These are phyloP conservation scores for Dolichallabes microphthalmus DNA, from an alignment of 2,113 vertebrate species.

Conservation along the genomic window DNA sequence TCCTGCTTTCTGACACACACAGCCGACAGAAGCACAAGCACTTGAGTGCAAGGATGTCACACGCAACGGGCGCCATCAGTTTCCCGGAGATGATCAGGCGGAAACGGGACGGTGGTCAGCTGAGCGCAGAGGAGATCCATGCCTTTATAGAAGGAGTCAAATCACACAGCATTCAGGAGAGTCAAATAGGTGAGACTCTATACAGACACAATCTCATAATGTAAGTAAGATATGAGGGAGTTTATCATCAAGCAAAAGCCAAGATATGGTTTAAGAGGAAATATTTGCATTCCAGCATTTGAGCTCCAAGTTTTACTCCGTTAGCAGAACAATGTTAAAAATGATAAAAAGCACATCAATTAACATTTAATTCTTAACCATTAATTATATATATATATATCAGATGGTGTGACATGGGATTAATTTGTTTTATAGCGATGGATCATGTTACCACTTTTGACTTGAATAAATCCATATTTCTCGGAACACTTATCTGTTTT, in stretches of 20 bases:
- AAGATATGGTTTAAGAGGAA: neutral
- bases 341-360: neutral
- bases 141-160: slow-evolving; percentile 55
- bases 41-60: slow-evolving; percentile 28
- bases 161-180: slow-evolving; percentile 51
- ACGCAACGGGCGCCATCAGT: neutral
- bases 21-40: neutral
- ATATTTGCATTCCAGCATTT: neutral
- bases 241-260: neutral
- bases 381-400: no score
- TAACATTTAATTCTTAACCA: neutral
- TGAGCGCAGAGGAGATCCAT: slow-evolving; percentile 61
- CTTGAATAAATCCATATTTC: neutral
- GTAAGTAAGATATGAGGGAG: neutral
- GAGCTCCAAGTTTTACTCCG: no score
- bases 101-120: slow-evolving; percentile 62
- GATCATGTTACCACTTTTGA: neutral
- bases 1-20: neutral
- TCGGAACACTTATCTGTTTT: neutral
- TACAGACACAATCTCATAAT: neutral
- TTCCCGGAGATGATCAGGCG: slow-evolving; percentile 67
- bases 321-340: neutral
- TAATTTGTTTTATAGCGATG: neutral
- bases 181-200: slow-evolving; percentile 64
- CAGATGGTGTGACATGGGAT: no score